Evolutionary conservation across 2,797 vertebrate species (phyloP).

Genomic region (Silurus aristotelis): DNA sequence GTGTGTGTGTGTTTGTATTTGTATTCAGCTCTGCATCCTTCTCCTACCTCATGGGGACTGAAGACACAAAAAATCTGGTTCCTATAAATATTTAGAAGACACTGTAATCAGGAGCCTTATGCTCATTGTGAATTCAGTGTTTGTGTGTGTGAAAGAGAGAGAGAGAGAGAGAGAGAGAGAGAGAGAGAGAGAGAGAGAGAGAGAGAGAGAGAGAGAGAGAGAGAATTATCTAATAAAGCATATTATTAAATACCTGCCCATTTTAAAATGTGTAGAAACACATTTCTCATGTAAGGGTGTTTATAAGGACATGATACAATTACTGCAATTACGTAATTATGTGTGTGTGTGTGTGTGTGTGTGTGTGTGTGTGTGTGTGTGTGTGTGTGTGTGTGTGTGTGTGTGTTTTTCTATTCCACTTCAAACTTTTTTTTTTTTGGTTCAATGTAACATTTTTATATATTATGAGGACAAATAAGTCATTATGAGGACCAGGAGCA

Average conservation of each 20-base stretch:
- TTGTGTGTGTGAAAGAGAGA: not conserved
- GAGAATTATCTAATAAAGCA: not conserved
- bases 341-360: not conserved
- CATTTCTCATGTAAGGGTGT: not conserved
- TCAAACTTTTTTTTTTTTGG: not conserved
- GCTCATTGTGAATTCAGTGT: constrained; percentile 24
- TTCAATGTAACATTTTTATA: not conserved
- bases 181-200: not conserved
- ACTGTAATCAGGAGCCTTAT: constrained; percentile 7
- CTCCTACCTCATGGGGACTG: constrained; percentile 9
- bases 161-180: not conserved
- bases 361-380: constrained; percentile 2
- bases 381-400: not conserved
- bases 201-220: not conserved
- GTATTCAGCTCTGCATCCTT: constrained; percentile 19
- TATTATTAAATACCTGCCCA: not conserved
- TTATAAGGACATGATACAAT: not conserved
- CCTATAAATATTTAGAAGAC: constrained; percentile 17
- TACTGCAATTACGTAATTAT: not conserved
- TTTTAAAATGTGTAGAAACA: not conserved
- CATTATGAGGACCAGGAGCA: too few relatives aligned
- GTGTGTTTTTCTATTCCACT: not conserved
- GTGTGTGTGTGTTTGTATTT: constrained; percentile 2
- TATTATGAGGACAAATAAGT: not conserved
- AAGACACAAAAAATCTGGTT: constrained; percentile 14